These are phyloP conservation scores for Lasioglossum zephyrum DNA, from an alignment of 2,888 invertebrate species.

Conservation along the genomic window DNA sequence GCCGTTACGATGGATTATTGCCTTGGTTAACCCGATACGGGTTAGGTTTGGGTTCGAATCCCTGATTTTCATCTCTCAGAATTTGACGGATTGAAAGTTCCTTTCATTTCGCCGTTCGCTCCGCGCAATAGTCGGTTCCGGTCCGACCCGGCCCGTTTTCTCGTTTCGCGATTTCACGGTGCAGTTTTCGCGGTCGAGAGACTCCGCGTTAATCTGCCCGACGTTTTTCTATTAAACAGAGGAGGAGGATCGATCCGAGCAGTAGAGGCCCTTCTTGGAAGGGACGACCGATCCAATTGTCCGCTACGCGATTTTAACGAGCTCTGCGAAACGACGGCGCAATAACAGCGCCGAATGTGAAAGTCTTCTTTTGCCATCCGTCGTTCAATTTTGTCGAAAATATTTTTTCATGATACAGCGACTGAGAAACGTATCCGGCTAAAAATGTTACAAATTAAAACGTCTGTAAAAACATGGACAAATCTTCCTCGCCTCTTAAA, in stretches of 20 bases:
- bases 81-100: constrained; percentile 55
- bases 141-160: background rate
- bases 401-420: background rate
- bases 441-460: background rate
- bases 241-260: constrained; percentile 21
- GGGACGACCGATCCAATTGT: background rate
- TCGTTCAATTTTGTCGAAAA: background rate
- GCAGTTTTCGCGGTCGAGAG: constrained; percentile 32
- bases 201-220: constrained; percentile 34
- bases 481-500: background rate
- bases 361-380: background rate
- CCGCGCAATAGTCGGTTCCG: constrained; percentile 21
- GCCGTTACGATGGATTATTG: too few species aligned
- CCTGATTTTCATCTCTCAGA: constrained; percentile 32
- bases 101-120: constrained; percentile 35
- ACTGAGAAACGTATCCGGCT: background rate
- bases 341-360: background rate
- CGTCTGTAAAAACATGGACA: background rate
- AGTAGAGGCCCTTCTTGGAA: background rate
- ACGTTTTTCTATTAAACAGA: constrained; percentile 40
- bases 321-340: background rate
- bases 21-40: too few species aligned
- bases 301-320: background rate
- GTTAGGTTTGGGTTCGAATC: too few species aligned
- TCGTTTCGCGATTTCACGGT: constrained; percentile 29